These are phyloP conservation scores for Ptilorrhoa leucosticta DNA, from an alignment of 2,113 vertebrate genomes.

Conservation along the genomic window DNA sequence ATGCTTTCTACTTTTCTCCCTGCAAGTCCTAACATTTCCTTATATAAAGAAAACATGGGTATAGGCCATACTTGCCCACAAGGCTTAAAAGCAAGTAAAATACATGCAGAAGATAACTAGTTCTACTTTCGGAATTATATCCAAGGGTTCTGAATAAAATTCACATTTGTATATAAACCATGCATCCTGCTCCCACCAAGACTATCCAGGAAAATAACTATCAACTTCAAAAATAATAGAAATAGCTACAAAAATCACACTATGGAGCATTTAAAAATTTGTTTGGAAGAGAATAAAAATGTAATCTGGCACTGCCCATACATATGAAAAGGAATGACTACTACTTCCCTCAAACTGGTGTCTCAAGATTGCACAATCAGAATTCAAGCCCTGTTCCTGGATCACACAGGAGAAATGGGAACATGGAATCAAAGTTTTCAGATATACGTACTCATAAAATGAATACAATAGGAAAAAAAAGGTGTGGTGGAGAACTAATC, in stretches of 20 bases:
- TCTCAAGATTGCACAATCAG: neutral
- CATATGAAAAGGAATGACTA: neutral
- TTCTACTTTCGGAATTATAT: neutral
- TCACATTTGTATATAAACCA: neutral
- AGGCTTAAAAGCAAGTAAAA: neutral
- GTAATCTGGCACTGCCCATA: neutral
- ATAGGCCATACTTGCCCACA: neutral
- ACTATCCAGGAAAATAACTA: neutral
- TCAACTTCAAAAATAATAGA: neutral
- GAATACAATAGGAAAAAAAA: neutral
- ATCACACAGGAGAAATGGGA: neutral
- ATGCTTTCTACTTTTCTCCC: neutral
- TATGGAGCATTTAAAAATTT: neutral
- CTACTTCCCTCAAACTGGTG: neutral
- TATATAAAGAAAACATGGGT: neutral
- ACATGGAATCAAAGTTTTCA: neutral
- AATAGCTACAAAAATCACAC: neutral
- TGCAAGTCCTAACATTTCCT: neutral
- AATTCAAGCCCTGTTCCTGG: neutral
- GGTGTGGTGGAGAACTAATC: neutral
- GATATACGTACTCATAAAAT: neutral
- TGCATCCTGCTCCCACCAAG: neutral
- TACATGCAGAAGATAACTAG: neutral
- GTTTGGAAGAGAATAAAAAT: neutral
- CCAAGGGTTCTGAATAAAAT: neutral